Conservation (phyloP, 2,113 vertebrate genomes). For the Rhinopomastus cyanomelas region DNA sequence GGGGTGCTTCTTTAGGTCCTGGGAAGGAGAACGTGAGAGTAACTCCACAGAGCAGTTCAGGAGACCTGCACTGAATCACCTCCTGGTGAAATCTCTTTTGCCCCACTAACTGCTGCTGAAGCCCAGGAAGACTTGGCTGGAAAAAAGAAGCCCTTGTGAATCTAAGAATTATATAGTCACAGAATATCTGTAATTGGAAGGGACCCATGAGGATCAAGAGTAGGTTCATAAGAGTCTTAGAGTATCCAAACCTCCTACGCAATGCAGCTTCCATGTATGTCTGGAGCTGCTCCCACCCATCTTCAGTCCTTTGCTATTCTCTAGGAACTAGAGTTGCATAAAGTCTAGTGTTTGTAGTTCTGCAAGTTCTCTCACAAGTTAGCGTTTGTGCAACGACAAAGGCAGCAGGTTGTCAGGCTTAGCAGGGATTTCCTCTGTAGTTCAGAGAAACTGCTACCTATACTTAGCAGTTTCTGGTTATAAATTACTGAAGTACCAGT, state of each 20-base stretch:
- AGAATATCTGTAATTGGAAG: no score
- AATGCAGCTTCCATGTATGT: neutral
- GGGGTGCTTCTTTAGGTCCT: neutral
- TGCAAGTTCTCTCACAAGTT: neutral
- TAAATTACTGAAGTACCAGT: neutral
- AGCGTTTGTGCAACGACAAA: neutral
- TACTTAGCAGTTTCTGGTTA: neutral
- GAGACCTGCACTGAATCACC: neutral
- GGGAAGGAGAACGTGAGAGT: neutral
- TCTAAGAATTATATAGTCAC: neutral
- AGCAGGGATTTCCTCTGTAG: neutral
- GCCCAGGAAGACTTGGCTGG: neutral
- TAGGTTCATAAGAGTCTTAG: neutral
- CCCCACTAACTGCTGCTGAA: neutral
- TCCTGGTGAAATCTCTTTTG: neutral
- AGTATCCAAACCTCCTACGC: neutral
- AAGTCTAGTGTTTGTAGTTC: neutral
- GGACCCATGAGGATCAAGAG: neutral
- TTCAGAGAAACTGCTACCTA: neutral
- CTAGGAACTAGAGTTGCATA: neutral
- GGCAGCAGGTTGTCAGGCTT: constrained; percentile 1
- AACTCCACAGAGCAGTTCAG: neutral
- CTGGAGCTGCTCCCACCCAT: neutral
- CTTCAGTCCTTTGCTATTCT: neutral
- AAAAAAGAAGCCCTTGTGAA: neutral